Evolutionary conservation across 2,797 vertebrate genomes (phyloP), one percentile per base, ranked within the genome.

Genomic region (Halcyon leucocephala): DNA sequence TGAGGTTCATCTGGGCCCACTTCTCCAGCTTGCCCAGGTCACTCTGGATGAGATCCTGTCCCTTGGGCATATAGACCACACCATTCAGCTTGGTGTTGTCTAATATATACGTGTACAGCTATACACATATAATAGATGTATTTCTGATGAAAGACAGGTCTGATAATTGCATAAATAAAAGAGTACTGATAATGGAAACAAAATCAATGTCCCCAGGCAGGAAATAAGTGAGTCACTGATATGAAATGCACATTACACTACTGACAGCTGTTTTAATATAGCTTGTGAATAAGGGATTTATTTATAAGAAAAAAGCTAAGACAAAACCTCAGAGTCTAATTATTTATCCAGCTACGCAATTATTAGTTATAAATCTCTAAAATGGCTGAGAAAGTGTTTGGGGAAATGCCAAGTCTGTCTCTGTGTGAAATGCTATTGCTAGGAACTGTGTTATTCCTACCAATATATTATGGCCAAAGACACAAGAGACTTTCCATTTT

Each of bases 401-500:
- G 94, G 72, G 54, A 91, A 95, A 93, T 95, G 89, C 81, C 81
- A 86, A 90, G 78, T 78, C 94, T 81, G 69, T 54, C 80, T 62
- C 71, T 62, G 74, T 72, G 62, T 84, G 92, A 93, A 66, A 78
- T 62, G 91, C 73, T 94, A 33, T 89, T 95, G 65, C 93, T 83
- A 82, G 76, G 88, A 82, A 88, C 64, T 19, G 15, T 51, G 54
- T 96, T 89, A 93, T 87, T 67, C n/a, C 88, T 87, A 67, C 76
- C 3, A 1, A 89, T 86, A 83, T 69, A 91, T 95, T 92, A 96
- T 82, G 76, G 49, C 58, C 78, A 92, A 92, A 96, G 89, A 76
- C 89, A 82, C 84, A 57, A 86, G 91, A 87, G 96, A 71, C 46
- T 92, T 95, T 90, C 82, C 37, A n/a, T 92, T 94, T 97, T 95